Base-by-base conservation (phyloP, 2,113 vertebrate genomes). In the Tupaia chinensis region DNA sequence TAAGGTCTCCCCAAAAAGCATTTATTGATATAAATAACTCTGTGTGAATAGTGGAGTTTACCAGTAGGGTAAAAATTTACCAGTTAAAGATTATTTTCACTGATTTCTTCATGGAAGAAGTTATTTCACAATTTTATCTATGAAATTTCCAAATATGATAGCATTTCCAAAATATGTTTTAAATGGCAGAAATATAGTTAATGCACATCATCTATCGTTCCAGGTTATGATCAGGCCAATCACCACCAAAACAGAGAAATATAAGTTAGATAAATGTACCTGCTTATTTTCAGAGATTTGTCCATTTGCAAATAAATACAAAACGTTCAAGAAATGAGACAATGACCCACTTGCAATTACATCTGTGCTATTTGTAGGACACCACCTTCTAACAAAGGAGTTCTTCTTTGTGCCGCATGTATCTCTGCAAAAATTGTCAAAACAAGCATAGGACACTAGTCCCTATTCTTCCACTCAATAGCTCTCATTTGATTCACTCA, bases 231-330 rank as follows among this genome's bases (percentile, higher is more conserved):
- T 95, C 77, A 79, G 86, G 15, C 16, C 61, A 87, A n/a, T 13
- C 14, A 58, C 7, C 70, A 83, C 54, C 17, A 44, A n/a, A 58
- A 19, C 25, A 89, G 22, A 66, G 25, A 84, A 8, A 78, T 4
- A 25, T 44, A 44, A 90, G 76, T 34, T 23, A 84, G 0, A 65
- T 61, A 60, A 89, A 81, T 10, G 14, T 44, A 69, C 9, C 25
- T 91, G 63, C 66, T 53, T 96, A 29, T 69, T 94, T 93, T 54
- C 66, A 93, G 13, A 95, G 22, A 85, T 14, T 1, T 65, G 27
- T 90, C 15, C 32, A 77, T 94, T 95, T 93, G 63, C 89, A 90
- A 91, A 74, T 68, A 93, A 29, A 80, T 58, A 56, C 27, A 85
- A 90, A 77, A 44, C 29, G 4, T 22, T 95, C 61, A 77, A 53